These are phyloP conservation scores for Orchestia grillus DNA, from an alignment of 1,140 invertebrate species.

Conservation along the genomic window DNA sequence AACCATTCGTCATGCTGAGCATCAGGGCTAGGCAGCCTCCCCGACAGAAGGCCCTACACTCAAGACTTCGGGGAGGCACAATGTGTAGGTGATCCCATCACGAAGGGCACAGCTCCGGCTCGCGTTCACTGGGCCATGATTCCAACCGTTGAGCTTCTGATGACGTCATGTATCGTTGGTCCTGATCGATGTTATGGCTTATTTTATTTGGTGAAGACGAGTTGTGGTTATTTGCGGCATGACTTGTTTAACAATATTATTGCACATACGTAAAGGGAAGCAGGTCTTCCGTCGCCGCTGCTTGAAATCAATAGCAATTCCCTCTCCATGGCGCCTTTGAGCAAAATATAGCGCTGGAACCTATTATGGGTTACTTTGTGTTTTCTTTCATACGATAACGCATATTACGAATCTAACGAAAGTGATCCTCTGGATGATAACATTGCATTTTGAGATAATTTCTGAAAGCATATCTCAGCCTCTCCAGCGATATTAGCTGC, in stretches of 20 bases:
- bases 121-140: neutral
- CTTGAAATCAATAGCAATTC: neutral
- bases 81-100: neutral
- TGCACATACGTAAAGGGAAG: no score
- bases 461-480: neutral
- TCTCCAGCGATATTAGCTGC: neutral
- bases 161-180: neutral
- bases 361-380: neutral
- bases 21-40: neutral
- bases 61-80: neutral
- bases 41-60: neutral
- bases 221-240: neutral
- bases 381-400: neutral
- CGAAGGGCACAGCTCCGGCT: neutral
- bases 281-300: neutral
- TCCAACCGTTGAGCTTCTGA: neutral
- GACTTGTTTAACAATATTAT: neutral
- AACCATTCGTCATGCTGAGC: conserved; percentile 40
- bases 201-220: neutral
- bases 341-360: neutral
- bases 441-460: neutral
- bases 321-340: neutral
- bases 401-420: neutral
- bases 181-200: neutral
- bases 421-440: neutral